Evolutionary conservation across 2,888 invertebrate genomes (phyloP).

Genomic region (Aricia artaxerxes): DNA sequence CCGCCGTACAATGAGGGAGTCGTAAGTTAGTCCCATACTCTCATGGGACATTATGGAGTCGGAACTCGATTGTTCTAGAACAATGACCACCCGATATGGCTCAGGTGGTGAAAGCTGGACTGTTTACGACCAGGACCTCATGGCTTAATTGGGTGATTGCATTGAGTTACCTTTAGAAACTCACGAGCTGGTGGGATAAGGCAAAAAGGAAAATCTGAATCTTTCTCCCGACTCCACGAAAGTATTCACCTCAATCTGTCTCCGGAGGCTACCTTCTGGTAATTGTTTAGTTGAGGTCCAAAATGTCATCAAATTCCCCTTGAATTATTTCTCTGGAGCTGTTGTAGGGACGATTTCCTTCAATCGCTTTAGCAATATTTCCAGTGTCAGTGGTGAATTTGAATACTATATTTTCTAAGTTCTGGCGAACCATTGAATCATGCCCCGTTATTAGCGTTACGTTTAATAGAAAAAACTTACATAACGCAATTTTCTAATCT

Average conservation of each 20-base stretch:
- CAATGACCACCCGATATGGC: constrained; percentile 28
- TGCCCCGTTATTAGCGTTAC: not conserved
- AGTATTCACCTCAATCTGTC: no score
- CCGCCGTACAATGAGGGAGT: not conserved
- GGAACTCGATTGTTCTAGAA: constrained; percentile 30
- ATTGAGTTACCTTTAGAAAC: not conserved
- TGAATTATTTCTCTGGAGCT: not conserved
- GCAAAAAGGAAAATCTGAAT: not conserved
- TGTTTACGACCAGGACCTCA: constrained; percentile 23
- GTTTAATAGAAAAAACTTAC: constrained; percentile 18
- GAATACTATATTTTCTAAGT: not conserved
- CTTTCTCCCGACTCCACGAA: not conserved
- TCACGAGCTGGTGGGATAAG: not conserved
- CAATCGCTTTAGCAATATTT: not conserved
- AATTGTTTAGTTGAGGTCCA: not conserved
- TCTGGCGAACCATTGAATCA: not conserved
- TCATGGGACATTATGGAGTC: constrained; percentile 22
- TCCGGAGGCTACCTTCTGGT: no score
- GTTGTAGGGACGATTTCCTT: not conserved
- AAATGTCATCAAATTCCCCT: not conserved
- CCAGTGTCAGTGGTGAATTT: no score
- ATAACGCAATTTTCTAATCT: constrained; percentile 27
- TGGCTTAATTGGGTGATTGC: not conserved
- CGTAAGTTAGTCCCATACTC: not conserved
- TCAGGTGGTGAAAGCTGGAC: constrained; percentile 26